phyloP scores from a whole-genome alignment of 2,113 vertebrate genomes.

The human (Homo sapiens) region DNA sequence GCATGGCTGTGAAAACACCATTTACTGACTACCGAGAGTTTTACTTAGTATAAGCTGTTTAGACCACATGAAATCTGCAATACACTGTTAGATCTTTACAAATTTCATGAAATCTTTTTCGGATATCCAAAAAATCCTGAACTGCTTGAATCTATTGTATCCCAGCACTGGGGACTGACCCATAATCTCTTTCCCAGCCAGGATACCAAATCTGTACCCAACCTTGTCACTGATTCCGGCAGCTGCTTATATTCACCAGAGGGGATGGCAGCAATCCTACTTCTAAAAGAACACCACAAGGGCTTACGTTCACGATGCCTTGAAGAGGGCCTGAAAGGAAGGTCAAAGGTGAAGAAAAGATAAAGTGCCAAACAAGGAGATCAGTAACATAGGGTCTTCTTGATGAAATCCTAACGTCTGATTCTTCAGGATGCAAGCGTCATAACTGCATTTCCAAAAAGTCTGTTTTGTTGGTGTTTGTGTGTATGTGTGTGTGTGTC shows the following conservation, averaged over 20 bases:
- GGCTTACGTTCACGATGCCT: constrained; percentile 92
- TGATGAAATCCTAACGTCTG: constrained; percentile 87
- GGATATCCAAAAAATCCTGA: constrained; percentile 93
- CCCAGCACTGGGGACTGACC: constrained; percentile 89
- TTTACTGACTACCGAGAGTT: constrained; percentile 81
- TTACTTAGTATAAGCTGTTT: constrained; percentile 87
- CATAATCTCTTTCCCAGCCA: constrained; percentile 98
- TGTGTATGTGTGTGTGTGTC: constrained; percentile 43
- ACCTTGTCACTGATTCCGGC: constrained; percentile 93
- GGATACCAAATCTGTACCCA: constrained; percentile 92
- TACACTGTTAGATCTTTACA: constrained; percentile 91
- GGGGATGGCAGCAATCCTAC: constrained; percentile 91
- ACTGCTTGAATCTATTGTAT: constrained; percentile 92
- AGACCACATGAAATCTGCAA: constrained; percentile 86
- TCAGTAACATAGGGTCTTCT: constrained; percentile 92
- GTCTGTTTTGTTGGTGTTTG: constrained; percentile 80
- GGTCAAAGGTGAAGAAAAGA: constrained; percentile 97
- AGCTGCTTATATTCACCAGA: constrained; percentile 93
- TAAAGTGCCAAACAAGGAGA: constrained; percentile 98
- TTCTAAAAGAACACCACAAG: constrained; percentile 95
- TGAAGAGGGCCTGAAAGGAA: constrained; percentile 91
- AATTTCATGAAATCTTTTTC: constrained; percentile 94
- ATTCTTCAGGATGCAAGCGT: constrained; percentile 83
- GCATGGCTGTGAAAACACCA: constrained; percentile 80
- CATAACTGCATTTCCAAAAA: constrained; percentile 89